Evolutionary conservation across 2,888 invertebrate species (phyloP), one percentile per base, ranked within the genome.

Genomic region (Ganaspis brasiliensis): DNA sequence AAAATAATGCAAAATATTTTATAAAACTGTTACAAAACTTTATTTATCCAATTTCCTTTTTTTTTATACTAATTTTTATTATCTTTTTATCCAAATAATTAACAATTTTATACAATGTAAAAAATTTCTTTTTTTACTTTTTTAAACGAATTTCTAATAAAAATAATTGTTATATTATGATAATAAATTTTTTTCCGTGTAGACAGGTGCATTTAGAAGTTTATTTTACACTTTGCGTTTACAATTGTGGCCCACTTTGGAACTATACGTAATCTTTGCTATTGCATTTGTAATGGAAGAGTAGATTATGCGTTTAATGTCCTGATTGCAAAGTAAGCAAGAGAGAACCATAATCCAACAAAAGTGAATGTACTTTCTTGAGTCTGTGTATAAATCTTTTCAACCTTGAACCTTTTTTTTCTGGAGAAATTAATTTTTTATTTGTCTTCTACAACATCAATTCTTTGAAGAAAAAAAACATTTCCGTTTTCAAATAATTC

Each of bases 351-450:
- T 19, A 52, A 52, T 8, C 52, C 52, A 19, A 19, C 16, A 52
- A 56, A 67, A 67, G 67, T 67, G 67, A 67, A 67, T 67, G 67
- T 67, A 67, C 40, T 67, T 21, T 24, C 8, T 56, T 24, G 19
- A 56, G 6, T n/a, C 21, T 21, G 12, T 24, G 24, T 40, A 26
- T 31, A 21, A 21, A 67, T 40, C n/a, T n/a, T 8, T 21, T 2
- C 24, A 24, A 45, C 24, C 67, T 12, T 24, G 21, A 45, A n/a
- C 12, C 49, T 49, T 6, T 49, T n/a, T 49, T 16, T 49, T 45
- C 14, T 45, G 12, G 14, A n/a, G 14, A 10, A 45, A n/a, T 45
- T 1, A 0, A 16, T 49, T 49, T n/a, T 16, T 49, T 31, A 12
- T 49, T 14, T 49, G 1, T 49, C n/a, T 16, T 10, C 1, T 49